These are phyloP conservation scores for Gryon sp. DNA, from an alignment of 1,140 invertebrate species.

Conservation along the genomic window DNA sequence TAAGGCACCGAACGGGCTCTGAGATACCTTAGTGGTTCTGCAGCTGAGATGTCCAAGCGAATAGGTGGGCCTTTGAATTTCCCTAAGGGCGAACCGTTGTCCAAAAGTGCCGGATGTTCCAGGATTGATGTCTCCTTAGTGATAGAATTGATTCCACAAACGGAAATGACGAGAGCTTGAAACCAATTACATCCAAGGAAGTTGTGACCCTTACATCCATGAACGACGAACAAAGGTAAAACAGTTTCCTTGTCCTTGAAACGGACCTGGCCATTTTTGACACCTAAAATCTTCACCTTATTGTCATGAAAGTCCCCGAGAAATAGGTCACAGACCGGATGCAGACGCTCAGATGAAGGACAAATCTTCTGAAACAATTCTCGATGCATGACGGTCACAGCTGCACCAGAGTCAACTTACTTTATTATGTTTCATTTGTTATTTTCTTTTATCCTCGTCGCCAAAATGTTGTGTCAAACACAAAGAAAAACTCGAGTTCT, in stretches of 20 bases:
- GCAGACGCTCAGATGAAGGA: neutral
- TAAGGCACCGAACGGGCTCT: neutral
- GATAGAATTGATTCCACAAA: neutral
- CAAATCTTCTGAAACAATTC: neutral
- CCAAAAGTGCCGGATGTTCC: neutral
- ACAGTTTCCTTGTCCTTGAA: neutral
- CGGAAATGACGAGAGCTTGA: neutral
- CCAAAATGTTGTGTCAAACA: slow-evolving; percentile 2
- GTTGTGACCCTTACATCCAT: slow-evolving; percentile 9
- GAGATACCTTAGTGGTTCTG: neutral
- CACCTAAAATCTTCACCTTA: neutral
- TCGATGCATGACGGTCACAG: slow-evolving; percentile 9
- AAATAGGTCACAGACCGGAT: neutral
- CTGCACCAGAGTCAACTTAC: slow-evolving; percentile 13
- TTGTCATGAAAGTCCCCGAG: slow-evolving; percentile 6
- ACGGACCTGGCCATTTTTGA: neutral
- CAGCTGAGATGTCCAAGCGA: neutral
- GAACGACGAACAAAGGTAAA: slow-evolving; percentile 1
- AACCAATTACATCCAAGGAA: slow-evolving; percentile 25
- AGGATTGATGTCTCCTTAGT: too few species aligned
- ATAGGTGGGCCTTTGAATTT: neutral
- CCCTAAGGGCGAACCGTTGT: neutral
- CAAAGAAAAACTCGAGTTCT: too few species aligned
- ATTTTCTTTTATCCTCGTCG: too few species aligned
- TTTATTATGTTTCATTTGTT: too few species aligned